Percentiles rank a stretch among this genome's conserved stretches.
Evolutionary conservation across 2,113 vertebrate species (phyloP).

Genomic region (Madoqua kirkii): DNA sequence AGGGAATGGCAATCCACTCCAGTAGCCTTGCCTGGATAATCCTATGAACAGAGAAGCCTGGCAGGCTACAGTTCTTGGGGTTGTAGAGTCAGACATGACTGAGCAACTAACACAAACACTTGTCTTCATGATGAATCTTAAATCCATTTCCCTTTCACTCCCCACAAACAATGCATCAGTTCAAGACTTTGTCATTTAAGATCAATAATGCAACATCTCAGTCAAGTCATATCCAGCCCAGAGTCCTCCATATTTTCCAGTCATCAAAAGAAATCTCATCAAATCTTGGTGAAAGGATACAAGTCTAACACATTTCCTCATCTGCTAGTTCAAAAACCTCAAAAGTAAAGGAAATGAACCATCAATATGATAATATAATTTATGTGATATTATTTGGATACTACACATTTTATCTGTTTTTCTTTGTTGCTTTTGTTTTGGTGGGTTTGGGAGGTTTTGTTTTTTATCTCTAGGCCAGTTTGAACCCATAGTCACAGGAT

Average conservation of each 20-base stretch:
- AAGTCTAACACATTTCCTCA: conserved; percentile 19
- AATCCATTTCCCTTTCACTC: not conserved
- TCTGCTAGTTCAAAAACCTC: not conserved
- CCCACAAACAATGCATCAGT: not conserved
- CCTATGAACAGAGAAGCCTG: not conserved
- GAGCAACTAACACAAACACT: not conserved
- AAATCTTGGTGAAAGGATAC: not conserved
- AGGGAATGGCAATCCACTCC: not conserved
- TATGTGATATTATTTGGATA: not conserved
- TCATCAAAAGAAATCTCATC: not conserved
- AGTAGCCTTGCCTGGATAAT: not conserved
- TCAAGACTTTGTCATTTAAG: not conserved
- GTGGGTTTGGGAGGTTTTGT: not conserved
- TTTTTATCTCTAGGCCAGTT: not conserved
- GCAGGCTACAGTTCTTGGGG: not conserved
- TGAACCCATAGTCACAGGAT: not conserved
- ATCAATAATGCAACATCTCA: not conserved
- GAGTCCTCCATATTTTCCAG: not conserved
- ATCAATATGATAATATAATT: not conserved
- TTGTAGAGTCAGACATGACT: not conserved
- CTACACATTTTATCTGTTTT: not conserved
- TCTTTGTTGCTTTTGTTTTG: not conserved
- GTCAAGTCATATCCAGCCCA: not conserved
- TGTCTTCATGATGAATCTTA: not conserved
- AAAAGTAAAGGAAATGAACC: not conserved